phyloP scores from a whole-genome alignment of 2,113 vertebrate genomes.

The Propithecus coquereli region DNA sequence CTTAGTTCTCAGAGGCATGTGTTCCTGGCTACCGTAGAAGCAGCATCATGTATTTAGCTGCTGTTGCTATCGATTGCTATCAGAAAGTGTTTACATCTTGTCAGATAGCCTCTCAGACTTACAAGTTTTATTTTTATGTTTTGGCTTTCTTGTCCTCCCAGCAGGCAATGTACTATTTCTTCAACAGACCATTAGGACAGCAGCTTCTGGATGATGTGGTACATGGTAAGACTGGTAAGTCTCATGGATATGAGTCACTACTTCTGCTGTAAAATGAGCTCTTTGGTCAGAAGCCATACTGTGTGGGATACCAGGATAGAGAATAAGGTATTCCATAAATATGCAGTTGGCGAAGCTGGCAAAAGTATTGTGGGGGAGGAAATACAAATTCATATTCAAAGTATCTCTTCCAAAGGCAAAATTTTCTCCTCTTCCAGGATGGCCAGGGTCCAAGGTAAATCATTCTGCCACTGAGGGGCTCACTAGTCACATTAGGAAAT shows the following conservation, averaged over 20 bases:
- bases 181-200: background rate
- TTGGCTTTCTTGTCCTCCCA: background rate
- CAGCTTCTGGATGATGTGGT: background rate
- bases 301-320: background rate
- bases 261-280: background rate
- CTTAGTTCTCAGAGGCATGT: rapidly evolving
- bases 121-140: background rate
- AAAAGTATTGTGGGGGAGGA: background rate
- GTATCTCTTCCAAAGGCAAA: constrained; percentile 14
- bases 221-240: background rate
- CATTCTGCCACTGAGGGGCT: background rate
- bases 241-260: background rate
- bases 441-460: background rate
- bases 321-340: constrained; percentile 4
- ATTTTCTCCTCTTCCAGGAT: background rate
- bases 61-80: background rate
- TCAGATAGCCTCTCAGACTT: background rate
- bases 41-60: background rate
- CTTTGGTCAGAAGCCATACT: background rate
- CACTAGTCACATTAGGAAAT: background rate
- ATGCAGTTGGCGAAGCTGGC: background rate
- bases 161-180: background rate
- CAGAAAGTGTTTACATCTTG: background rate
- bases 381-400: background rate
- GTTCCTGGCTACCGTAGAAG: background rate